Conservation (phyloP, 2,797 vertebrate genomes). For the Thamnophis elegans region DNA sequence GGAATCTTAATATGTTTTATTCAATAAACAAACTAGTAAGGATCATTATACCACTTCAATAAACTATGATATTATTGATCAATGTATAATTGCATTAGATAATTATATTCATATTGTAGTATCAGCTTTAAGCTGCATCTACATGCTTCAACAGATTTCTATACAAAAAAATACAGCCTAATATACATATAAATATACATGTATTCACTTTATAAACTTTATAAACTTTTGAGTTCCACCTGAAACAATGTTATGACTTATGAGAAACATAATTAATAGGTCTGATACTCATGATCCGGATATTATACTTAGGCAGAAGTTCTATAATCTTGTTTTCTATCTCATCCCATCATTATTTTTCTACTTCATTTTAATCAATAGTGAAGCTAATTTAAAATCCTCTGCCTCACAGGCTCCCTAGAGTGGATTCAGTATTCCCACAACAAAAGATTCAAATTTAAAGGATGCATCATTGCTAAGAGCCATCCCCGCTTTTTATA, state of each 20-base stretch:
- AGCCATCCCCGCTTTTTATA: not conserved
- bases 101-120: not conserved
- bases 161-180: not conserved
- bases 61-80: not conserved
- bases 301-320: not conserved
- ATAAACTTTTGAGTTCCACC: not conserved
- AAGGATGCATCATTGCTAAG: not conserved
- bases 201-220: not conserved
- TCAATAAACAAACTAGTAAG: not conserved
- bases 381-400: not conserved
- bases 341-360: not conserved
- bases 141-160: not conserved
- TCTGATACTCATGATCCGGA: not conserved
- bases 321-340: not conserved
- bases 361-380: not conserved
- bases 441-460: not conserved
- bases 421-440: not conserved
- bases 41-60: not conserved
- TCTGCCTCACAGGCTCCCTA: not conserved
- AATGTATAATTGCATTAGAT: not conserved
- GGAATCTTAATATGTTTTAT: not conserved
- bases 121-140: no score
- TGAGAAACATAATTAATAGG: not conserved
- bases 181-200: not conserved
- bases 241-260: not conserved